phyloP scores from a whole-genome alignment of 1,140 invertebrate genomes.

The Drosophila kikkawai region DNA sequence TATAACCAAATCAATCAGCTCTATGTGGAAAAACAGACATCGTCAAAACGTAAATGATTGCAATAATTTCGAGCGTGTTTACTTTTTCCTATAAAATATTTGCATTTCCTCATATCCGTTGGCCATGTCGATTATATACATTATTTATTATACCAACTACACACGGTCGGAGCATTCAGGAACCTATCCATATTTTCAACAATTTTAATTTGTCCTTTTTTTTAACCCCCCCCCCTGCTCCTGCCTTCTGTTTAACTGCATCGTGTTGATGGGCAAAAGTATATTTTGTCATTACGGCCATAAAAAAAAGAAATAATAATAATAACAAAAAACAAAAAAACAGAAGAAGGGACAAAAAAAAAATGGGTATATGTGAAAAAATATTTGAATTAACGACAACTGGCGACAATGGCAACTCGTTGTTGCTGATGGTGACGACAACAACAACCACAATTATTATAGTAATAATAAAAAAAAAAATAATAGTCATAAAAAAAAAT shows the following conservation, averaged over 20 bases:
- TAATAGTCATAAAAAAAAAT: conserved; percentile 2
- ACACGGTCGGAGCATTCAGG: conserved; percentile 2
- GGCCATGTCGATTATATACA: conserved; percentile 45
- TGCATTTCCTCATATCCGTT: conserved; percentile 43
- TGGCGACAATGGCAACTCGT: conserved; percentile 71
- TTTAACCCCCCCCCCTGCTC: not conserved
- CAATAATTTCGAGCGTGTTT: conserved; percentile 48
- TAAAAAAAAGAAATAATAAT: conserved; percentile 32
- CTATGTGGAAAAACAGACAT: not conserved
- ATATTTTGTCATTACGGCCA: conserved; percentile 74
- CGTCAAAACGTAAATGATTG: conserved; percentile 49
- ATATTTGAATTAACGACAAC: conserved; percentile 75
- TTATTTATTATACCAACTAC: conserved; percentile 48
- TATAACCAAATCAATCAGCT: conserved; percentile 32
- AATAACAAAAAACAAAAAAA: conserved; percentile 26
- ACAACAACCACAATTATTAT: conserved; percentile 51
- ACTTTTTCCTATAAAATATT: conserved; percentile 50
- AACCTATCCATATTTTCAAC: conserved; percentile 36
- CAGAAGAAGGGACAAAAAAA: conserved; percentile 14
- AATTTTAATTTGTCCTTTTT: conserved; percentile 42
- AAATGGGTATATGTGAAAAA: conserved; percentile 30
- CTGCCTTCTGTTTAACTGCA: conserved; percentile 31
- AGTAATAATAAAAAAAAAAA: conserved; percentile 61
- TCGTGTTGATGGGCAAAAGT: conserved; percentile 74
- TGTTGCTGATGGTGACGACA: conserved; percentile 62